Evolutionary conservation across 1,140 invertebrate species (phyloP).

Genomic region (Oncopodura yosiiana): DNA sequence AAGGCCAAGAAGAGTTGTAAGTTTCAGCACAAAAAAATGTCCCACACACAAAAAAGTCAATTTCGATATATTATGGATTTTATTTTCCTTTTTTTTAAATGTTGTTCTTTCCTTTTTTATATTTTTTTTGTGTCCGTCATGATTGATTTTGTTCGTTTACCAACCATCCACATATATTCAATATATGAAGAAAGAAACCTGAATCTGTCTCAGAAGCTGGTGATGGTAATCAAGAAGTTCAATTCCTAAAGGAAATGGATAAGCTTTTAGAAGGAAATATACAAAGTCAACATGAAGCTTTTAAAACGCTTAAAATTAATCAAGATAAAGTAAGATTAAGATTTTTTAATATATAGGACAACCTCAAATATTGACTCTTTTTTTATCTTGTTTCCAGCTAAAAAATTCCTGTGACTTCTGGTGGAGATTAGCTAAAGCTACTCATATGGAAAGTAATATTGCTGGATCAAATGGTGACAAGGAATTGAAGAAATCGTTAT

Average conservation of each 20-base stretch:
- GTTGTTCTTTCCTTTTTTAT: too few species aligned
- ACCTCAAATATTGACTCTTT: not conserved
- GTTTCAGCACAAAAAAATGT: too few species aligned
- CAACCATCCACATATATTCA: too few species aligned
- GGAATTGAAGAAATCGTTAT: constrained; percentile 46
- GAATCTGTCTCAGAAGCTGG: too few species aligned
- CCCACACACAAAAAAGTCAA: too few species aligned
- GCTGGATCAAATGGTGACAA: constrained; percentile 42
- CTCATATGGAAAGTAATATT: constrained; percentile 46
- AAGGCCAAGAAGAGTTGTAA: too few species aligned
- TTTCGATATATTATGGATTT: too few species aligned
- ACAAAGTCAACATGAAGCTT: constrained; percentile 34
- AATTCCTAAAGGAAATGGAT: constrained; percentile 35
- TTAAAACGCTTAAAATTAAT: constrained; percentile 28
- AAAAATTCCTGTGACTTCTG: constrained; percentile 42
- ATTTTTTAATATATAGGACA: not conserved
- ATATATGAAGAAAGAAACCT: too few species aligned
- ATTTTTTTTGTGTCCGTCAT: too few species aligned
- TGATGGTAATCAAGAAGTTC: too few species aligned
- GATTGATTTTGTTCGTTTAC: too few species aligned
- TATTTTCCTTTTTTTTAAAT: too few species aligned
- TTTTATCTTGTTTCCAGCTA: constrained; percentile 1
- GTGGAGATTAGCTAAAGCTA: constrained; percentile 60
- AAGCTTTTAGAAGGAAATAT: constrained; percentile 31
- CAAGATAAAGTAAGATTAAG: constrained; percentile 33